These are phyloP conservation scores for Imbricaverruca yamaguchii DNA, from an alignment of 2,888 invertebrate species.

Conservation along the genomic window DNA sequence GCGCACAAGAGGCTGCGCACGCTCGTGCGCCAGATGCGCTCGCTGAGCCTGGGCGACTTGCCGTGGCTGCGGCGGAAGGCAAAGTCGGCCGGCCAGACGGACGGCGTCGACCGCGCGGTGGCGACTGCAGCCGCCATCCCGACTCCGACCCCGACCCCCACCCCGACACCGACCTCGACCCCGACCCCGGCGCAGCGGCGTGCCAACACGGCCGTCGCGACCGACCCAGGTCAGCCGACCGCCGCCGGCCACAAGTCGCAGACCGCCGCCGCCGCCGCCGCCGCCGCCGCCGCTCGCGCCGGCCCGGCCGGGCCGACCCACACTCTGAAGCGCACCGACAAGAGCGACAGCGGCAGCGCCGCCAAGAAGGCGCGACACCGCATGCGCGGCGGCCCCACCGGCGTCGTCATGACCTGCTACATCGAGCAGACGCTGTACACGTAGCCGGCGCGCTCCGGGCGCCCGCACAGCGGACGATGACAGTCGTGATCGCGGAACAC, in stretches of 20 bases:
- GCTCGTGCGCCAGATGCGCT: slow-evolving; percentile 8
- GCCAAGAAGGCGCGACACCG: slow-evolving; percentile 3
- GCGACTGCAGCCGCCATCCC: neutral
- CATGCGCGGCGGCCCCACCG: neutral
- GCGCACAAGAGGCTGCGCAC: neutral
- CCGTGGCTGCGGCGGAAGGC: neutral
- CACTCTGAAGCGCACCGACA: neutral
- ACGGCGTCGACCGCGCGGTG: neutral
- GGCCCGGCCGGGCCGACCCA: neutral
- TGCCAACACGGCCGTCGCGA: neutral
- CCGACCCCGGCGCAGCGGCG: neutral
- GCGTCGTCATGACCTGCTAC: slow-evolving; percentile 4
- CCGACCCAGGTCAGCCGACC: neutral
- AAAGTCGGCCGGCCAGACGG: neutral
- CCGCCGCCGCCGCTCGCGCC: neutral
- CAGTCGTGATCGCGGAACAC: too few relatives aligned
- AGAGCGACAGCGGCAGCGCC: neutral
- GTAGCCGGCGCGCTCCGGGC: neutral
- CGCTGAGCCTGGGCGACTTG: slow-evolving; percentile 9
- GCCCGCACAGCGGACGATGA: too few relatives aligned
- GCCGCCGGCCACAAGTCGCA: neutral
- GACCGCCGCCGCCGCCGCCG: neutral
- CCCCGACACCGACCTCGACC: neutral
- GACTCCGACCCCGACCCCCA: neutral
- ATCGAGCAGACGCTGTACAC: slow-evolving; percentile 11